Conservation (phyloP, 2,113 vertebrate genomes). For the Sinocyclocheilus anshuiensis region DNA sequence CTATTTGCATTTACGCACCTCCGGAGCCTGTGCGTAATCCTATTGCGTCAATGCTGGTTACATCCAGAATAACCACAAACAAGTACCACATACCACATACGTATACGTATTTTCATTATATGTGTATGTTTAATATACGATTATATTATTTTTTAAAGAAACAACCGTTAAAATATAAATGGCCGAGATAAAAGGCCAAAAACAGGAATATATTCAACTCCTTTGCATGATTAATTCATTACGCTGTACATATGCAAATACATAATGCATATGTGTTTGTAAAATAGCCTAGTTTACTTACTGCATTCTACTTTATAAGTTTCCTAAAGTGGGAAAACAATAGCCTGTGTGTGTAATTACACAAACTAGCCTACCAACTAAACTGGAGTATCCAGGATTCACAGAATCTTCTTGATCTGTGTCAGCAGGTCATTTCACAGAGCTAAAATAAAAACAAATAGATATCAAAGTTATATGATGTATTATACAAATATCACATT, state of each 20-base stretch:
- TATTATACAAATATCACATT: neutral
- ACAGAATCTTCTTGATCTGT: neutral
- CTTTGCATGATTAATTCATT: neutral
- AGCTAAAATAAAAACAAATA: conserved; percentile 14
- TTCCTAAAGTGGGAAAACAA: neutral
- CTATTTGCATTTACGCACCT: neutral
- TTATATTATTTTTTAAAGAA: neutral
- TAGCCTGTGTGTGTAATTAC: neutral
- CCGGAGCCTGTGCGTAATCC: neutral
- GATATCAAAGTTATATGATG: neutral
- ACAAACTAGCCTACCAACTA: conserved; percentile 3
- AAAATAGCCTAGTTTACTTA: neutral
- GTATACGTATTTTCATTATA: neutral
- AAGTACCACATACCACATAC: too few relatives aligned
- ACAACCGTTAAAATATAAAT: neutral
- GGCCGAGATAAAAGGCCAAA: neutral
- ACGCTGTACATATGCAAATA: neutral
- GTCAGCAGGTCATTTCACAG: conserved; percentile 19
- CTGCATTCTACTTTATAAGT: neutral
- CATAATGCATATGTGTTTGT: neutral
- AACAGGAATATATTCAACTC: neutral
- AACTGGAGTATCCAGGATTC: conserved; percentile 29
- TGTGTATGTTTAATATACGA: neutral
- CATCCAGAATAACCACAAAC: neutral
- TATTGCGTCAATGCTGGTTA: neutral